Conservation (phyloP, 2,113 vertebrate genomes). For the Corvus hawaiiensis region DNA sequence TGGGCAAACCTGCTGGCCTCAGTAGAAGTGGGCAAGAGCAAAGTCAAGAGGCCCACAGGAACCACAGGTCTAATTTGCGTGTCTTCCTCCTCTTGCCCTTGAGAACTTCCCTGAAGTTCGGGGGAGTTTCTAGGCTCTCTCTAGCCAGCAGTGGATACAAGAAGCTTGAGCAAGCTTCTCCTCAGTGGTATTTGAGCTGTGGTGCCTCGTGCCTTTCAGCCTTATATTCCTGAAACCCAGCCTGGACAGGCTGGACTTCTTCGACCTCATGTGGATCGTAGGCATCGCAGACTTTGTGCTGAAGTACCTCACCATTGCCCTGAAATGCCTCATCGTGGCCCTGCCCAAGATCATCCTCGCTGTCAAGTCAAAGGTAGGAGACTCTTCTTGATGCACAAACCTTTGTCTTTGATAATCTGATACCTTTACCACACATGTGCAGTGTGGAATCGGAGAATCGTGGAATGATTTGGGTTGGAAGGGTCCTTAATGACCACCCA, state of each 20-base stretch:
- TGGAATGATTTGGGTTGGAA: background rate
- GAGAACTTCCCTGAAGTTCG: background rate
- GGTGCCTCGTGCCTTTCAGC: slow-evolving; percentile 62
- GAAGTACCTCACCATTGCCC: slow-evolving; percentile 89
- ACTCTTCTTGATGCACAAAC: background rate
- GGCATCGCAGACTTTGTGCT: slow-evolving; percentile 95
- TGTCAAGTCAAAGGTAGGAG: slow-evolving; percentile 92
- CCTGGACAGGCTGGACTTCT: slow-evolving; percentile 90
- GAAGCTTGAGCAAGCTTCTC: background rate
- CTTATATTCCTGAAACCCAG: slow-evolving; percentile 93
- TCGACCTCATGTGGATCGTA: slow-evolving; percentile 93
- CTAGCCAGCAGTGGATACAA: background rate
- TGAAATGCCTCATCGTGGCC: slow-evolving; percentile 91
- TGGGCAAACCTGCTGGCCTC: background rate
- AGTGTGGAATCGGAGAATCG: background rate
- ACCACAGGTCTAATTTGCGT: background rate
- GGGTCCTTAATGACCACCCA: background rate
- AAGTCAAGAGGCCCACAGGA: background rate
- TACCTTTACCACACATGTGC: background rate
- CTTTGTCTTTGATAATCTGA: background rate
- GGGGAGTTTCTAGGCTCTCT: background rate
- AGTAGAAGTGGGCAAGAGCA: background rate
- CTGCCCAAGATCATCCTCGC: slow-evolving; percentile 91
- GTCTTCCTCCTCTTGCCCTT: background rate
- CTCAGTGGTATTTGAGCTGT: background rate